Evolutionary conservation across 2,797 vertebrate genomes (phyloP).

Genomic region (Gallinago nigripennis): DNA sequence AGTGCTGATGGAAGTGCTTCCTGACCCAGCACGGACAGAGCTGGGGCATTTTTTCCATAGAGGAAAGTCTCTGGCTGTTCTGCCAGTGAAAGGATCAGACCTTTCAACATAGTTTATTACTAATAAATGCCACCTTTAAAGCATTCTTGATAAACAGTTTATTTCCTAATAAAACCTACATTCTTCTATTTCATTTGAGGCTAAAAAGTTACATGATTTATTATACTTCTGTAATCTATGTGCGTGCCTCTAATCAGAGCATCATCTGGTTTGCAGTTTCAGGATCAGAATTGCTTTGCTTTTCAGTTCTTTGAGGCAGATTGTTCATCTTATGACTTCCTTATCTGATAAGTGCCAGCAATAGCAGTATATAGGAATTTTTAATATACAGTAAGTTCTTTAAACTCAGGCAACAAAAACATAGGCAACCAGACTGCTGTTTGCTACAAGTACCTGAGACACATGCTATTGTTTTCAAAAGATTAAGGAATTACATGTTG

Average conservation of each 20-base stretch:
- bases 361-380: constrained; percentile 15
- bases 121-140: constrained; percentile 54
- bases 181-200: constrained; percentile 43
- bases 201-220: constrained; percentile 31
- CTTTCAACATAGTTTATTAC: constrained; percentile 39
- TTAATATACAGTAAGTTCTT: constrained; percentile 36
- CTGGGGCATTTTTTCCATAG: not conserved
- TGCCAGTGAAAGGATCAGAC: not conserved
- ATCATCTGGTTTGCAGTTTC: constrained; percentile 59
- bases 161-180: constrained; percentile 45
- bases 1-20: not conserved
- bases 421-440: not conserved
- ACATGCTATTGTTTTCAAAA: not conserved
- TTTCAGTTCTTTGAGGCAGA: constrained; percentile 48
- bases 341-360: constrained; percentile 42
- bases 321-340: constrained; percentile 42
- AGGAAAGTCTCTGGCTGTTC: not conserved
- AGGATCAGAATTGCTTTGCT: constrained; percentile 45
- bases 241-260: not conserved
- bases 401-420: not conserved
- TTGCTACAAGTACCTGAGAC: not conserved
- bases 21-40: not conserved
- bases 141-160: constrained; percentile 41
- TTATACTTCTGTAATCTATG: not conserved
- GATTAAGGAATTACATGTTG: not conserved